phyloP scores from a whole-genome alignment of 2,113 vertebrate species.

The Catagonus wagneri region DNA sequence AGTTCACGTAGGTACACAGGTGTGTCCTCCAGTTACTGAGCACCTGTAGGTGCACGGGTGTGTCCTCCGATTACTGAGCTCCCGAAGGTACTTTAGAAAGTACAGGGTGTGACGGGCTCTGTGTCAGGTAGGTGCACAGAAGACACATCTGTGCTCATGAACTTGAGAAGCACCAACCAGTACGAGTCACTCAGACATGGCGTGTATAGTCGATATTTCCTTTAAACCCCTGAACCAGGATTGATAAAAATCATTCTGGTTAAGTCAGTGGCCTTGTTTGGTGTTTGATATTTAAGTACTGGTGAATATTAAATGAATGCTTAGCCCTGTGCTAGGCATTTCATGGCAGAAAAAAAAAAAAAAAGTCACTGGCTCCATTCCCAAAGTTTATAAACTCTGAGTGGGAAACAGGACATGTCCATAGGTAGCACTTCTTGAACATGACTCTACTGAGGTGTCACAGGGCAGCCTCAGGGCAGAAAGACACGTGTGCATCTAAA shows the following conservation, averaged over 20 bases:
- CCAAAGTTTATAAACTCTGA: too few species aligned
- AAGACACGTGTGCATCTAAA: too few species aligned
- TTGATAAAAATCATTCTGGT: background rate
- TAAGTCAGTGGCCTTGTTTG: background rate
- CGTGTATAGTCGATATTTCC: background rate
- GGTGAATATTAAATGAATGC: background rate
- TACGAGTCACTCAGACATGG: background rate
- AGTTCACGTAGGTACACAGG: too few species aligned
- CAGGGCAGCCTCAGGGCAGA: too few species aligned
- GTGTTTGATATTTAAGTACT: background rate
- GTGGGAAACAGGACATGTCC: too few species aligned
- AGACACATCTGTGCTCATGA: conserved; percentile 8
- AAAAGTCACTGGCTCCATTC: too few species aligned
- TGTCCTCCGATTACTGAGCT: background rate
- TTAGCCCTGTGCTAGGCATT: background rate
- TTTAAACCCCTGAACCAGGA: background rate
- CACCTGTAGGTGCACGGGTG: too few species aligned
- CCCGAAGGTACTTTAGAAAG: background rate
- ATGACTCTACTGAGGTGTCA: too few species aligned
- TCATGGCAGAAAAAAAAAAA: too few species aligned
- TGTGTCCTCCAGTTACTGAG: too few species aligned
- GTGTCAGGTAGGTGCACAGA: background rate
- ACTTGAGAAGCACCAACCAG: background rate
- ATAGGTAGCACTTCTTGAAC: too few species aligned
- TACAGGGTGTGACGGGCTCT: background rate